phyloP scores from a whole-genome alignment of 2,113 vertebrate species.

The Cichladusa arquata region DNA sequence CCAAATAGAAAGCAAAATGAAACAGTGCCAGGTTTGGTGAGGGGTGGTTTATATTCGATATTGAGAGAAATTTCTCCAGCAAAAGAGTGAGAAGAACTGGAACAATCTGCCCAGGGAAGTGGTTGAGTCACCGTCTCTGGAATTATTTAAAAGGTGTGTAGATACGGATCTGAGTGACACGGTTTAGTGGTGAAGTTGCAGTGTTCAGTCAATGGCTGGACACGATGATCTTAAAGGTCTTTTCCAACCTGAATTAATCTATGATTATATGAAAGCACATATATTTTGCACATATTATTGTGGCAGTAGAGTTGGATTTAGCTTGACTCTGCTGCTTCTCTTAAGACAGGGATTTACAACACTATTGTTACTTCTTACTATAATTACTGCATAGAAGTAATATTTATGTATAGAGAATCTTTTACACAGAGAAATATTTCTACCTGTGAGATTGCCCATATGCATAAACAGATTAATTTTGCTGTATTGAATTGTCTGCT shows the following conservation, averaged over 20 bases:
- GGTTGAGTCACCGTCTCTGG: not conserved
- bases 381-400: not conserved
- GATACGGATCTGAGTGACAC: too few species aligned
- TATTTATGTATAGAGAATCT: not conserved
- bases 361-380: not conserved
- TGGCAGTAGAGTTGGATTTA: not conserved
- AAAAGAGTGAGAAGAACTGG: not conserved
- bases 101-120: not conserved
- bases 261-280: not conserved
- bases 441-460: not conserved
- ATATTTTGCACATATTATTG: not conserved
- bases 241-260: not conserved
- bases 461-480: not conserved
- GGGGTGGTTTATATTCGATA: fast-evolving
- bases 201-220: not conserved
- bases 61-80: not conserved
- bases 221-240: fast-evolving
- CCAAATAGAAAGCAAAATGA: not conserved
- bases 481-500: not conserved
- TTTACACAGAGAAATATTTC: not conserved
- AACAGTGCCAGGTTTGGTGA: not conserved
- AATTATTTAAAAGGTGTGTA: not conserved
- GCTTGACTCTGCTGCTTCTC: not conserved
- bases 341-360: not conserved
- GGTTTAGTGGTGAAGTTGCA: not conserved